Percentiles rank a stretch among this genome's conserved stretches.
phyloP scores from a whole-genome alignment of 2,113 vertebrate genomes.

The Barnardius zonarius region DNA sequence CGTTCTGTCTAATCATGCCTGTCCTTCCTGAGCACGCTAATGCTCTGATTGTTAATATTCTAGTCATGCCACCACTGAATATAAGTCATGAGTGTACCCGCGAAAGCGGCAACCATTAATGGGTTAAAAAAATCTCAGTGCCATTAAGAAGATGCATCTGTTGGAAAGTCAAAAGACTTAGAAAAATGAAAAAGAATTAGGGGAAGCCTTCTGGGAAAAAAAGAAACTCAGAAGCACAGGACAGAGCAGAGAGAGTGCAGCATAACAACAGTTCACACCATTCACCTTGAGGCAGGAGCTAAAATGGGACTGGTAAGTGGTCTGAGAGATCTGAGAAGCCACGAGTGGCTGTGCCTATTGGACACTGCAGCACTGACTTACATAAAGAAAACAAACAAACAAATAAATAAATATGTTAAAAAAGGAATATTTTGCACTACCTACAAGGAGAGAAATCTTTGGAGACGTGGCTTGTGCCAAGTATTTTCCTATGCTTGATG shows the following conservation, averaged over 20 bases:
- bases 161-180: background rate
- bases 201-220: background rate
- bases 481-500: constrained; percentile 30
- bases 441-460: constrained; percentile 36
- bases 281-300: constrained; percentile 19
- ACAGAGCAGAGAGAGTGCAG: background rate
- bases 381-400: background rate
- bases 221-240: background rate
- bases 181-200: background rate
- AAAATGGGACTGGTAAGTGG: background rate
- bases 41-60: background rate
- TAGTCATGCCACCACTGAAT: background rate
- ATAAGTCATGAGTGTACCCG: background rate
- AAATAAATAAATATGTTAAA: background rate
- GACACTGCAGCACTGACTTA: background rate
- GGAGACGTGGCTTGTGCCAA: background rate
- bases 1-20: background rate
- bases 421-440: constrained; percentile 40
- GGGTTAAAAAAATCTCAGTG: background rate
- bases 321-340: background rate
- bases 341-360: background rate
- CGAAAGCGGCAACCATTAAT: background rate
- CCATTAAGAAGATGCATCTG: background rate
- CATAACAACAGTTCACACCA: background rate
- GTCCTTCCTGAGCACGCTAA: background rate